Evolutionary conservation across 2,888 invertebrate genomes (phyloP).

Genomic region (Yponomeuta cagnagella): DNA sequence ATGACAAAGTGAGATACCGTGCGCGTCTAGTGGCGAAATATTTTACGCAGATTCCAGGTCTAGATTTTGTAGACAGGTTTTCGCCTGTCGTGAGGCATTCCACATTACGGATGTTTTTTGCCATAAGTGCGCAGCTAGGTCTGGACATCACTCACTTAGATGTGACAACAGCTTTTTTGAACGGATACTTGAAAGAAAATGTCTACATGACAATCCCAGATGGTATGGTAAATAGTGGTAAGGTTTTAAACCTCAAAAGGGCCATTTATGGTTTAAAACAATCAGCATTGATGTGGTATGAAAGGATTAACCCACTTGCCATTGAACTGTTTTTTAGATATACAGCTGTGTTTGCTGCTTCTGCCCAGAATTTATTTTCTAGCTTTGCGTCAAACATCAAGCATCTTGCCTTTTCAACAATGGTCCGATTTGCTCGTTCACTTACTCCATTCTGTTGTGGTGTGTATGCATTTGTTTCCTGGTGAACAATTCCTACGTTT

Average conservation of each 20-base stretch:
- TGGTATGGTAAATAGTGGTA: constrained; percentile 12
- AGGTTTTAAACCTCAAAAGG: constrained; percentile 12
- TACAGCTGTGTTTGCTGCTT: too few species aligned
- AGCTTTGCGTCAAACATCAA: too few species aligned
- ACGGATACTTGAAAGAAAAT: background rate
- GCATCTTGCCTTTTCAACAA: too few species aligned
- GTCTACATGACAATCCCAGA: constrained; percentile 10
- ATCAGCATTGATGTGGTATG: background rate
- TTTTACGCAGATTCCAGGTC: constrained; percentile 9
- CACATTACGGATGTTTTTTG: constrained; percentile 5
- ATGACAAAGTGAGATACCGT: constrained; percentile 15
- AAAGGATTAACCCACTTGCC: background rate
- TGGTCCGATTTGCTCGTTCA: too few species aligned
- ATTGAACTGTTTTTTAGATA: too few species aligned
- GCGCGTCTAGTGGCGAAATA: constrained; percentile 14
- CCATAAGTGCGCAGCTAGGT: constrained; percentile 11
- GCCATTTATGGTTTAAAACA: constrained; percentile 12
- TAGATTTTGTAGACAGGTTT: constrained; percentile 15
- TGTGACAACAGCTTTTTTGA: constrained; percentile 12
- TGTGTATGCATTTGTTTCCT: too few species aligned
- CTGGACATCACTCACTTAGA: constrained; percentile 13
- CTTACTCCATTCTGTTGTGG: too few species aligned
- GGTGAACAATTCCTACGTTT: too few species aligned
- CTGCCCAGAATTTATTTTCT: too few species aligned
- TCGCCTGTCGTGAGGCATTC: constrained; percentile 15